Percentiles rank a stretch among this genome's conserved stretches.
Evolutionary conservation across 2,888 invertebrate genomes (phyloP).

Genomic region (Aphelenchoides bicaudatus): DNA sequence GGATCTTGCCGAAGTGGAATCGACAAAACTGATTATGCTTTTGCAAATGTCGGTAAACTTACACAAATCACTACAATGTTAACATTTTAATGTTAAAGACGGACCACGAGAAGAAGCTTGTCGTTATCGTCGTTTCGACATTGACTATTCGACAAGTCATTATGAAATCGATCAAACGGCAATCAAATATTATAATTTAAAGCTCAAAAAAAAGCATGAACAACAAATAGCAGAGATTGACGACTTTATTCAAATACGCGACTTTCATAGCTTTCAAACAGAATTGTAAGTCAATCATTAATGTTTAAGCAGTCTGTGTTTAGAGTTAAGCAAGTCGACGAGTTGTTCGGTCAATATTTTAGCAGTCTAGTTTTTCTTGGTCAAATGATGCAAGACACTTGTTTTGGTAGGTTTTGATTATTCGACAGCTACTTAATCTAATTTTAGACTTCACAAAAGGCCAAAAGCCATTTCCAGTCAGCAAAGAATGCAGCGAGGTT

Average conservation of each 20-base stretch:
- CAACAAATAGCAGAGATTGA: too few relatives aligned
- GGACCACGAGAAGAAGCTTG: constrained; percentile 3
- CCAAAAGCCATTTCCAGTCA: background rate
- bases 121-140: constrained; percentile 3
- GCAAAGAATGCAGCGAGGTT: constrained; percentile 1
- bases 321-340: background rate
- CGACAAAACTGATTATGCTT: background rate
- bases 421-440: too few relatives aligned
- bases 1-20: background rate
- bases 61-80: background rate
- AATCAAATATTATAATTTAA: too few relatives aligned
- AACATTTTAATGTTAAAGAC: background rate
- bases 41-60: background rate
- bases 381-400: background rate
- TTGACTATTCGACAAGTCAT: constrained; percentile 9
- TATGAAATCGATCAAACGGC: too few relatives aligned
- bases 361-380: background rate
- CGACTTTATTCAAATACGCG: background rate
- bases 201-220: too few relatives aligned
- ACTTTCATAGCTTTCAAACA: too few relatives aligned
- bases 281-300: too few relatives aligned
- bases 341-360: constrained; percentile 1
- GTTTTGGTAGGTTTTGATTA: too few relatives aligned
- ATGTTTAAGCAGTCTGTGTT: background rate
- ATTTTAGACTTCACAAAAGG: constrained; percentile 3